Evolutionary conservation across 2,888 invertebrate species (phyloP).

Genomic region (Brachyptera putata): DNA sequence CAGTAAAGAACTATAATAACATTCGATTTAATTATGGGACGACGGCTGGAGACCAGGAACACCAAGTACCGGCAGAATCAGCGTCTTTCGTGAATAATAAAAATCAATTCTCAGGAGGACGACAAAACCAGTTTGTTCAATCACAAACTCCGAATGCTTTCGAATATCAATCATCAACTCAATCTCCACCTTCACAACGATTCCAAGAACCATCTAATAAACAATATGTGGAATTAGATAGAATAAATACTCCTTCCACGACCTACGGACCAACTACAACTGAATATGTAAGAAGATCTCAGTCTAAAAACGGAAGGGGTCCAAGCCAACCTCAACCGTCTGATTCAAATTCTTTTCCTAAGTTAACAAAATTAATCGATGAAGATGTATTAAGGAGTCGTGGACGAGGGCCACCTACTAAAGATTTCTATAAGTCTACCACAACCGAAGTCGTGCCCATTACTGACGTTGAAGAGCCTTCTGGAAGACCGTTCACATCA

Average conservation of each 20-base stretch:
- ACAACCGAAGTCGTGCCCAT: constrained; percentile 10
- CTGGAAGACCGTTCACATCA: constrained; percentile 19
- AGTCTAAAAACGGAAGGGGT: background rate
- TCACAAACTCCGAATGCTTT: background rate
- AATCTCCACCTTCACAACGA: background rate
- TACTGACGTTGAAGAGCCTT: constrained; percentile 17
- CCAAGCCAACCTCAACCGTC: constrained; percentile 1
- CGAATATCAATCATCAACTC: background rate
- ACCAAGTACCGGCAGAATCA: constrained; percentile 70
- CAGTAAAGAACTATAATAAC: constrained; percentile 24
- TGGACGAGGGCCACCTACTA: constrained; percentile 10
- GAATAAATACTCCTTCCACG: background rate
- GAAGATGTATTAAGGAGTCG: constrained; percentile 10
- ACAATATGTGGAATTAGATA: constrained; percentile 14
- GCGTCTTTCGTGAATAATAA: constrained; percentile 64
- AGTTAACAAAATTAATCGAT: background rate
- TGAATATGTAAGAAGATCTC: background rate
- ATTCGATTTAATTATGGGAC: constrained; percentile 3
- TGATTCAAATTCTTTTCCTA: background rate
- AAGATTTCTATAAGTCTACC: constrained; percentile 11
- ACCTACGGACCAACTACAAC: no score
- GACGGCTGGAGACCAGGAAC: constrained; percentile 46
- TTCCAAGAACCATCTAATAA: background rate
- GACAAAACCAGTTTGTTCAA: constrained; percentile 14
- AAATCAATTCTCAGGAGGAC: constrained; percentile 33